Base-by-base conservation (phyloP, 1,140 invertebrate genomes). In the Drosophila ironensis region DNA sequence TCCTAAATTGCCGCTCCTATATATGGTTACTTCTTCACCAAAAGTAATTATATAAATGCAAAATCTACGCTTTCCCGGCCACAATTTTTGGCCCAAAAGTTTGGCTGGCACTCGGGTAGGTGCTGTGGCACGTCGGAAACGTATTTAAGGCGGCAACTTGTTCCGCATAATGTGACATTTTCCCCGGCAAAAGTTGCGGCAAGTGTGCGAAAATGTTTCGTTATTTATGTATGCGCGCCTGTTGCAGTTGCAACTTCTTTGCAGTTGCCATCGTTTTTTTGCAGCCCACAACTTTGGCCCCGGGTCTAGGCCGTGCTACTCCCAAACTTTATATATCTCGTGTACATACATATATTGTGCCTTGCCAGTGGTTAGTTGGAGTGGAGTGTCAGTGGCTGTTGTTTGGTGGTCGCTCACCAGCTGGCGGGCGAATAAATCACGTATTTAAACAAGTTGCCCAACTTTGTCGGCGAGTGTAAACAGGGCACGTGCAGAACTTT, bases 221-320 rank as follows among this genome's bases (percentile, higher is more conserved):
- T 84, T 86, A 74, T 84, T 84, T 84, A 84, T 84, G 73, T 86
- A 71, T 78, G 80, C 69, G 80, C 69, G 78, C 78, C 78, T 84
- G 78, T 84, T 84, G 78, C 78, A 78, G 52, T 42, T 54, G 73
- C 76, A 78, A 86, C 74, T 84, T 73, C 59, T 71, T 67, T 57
- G 69, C 75, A 72, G 76, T 81, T 82, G 78, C 60, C 30, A 14
- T 35, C 20, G 35, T 56, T 41, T 57, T 54, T 75, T 51, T 59
- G 66, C n/a, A n/a, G 57, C 20, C 50, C 51, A 82, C 41, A 78
- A 82, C 63, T 84, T 84, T 72, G 24, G 28, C 50, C 59, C 48
- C 51, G 54, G 51, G 50, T 28, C 25, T 64, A 50, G 41, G 38
- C 60, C 46, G 14, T 19, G n/a, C 19, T 40, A 47, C 50, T 42